Percentiles rank a stretch among this genome's conserved stretches.
Evolutionary conservation across 2,797 vertebrate species (phyloP).

Genomic region (Sebastes kiyomatsui): DNA sequence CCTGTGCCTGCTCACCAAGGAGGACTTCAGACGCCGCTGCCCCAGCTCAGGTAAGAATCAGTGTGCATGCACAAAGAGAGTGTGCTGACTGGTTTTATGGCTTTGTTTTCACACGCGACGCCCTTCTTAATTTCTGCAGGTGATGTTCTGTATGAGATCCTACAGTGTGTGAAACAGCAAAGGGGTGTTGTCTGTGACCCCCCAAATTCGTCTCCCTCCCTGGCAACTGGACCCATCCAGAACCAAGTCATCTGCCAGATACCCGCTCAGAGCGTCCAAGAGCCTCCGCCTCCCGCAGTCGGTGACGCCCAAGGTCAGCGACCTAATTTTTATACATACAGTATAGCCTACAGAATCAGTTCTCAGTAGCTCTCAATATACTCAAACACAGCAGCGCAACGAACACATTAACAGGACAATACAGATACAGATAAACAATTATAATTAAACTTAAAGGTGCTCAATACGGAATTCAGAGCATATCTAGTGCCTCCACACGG

Average conservation of each 20-base stretch:
- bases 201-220: neutral
- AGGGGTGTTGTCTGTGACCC: constrained; percentile 78
- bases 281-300: constrained; percentile 20
- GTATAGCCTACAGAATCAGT: neutral
- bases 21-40: constrained; percentile 90
- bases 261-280: constrained; percentile 32
- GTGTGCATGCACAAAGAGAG: neutral
- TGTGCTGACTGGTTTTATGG: neutral
- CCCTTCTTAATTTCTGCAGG: constrained; percentile 73
- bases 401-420: neutral
- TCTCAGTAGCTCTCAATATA: neutral
- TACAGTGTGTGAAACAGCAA: constrained; percentile 90
- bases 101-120: neutral
- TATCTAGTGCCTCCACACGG: neutral
- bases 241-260: constrained; percentile 15
- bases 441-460: neutral
- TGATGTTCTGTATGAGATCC: constrained; percentile 93
- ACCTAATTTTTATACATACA: neutral
- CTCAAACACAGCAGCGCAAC: neutral
- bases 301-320: constrained; percentile 50
- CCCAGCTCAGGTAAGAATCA: constrained; percentile 87
- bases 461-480: neutral
- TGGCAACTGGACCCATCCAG: constrained; percentile 8
- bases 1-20: constrained; percentile 92
- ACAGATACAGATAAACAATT: neutral